These are phyloP conservation scores for Cyphomyrus plagiostoma DNA, from an alignment of 2,113 vertebrate species.

Conservation along the genomic window DNA sequence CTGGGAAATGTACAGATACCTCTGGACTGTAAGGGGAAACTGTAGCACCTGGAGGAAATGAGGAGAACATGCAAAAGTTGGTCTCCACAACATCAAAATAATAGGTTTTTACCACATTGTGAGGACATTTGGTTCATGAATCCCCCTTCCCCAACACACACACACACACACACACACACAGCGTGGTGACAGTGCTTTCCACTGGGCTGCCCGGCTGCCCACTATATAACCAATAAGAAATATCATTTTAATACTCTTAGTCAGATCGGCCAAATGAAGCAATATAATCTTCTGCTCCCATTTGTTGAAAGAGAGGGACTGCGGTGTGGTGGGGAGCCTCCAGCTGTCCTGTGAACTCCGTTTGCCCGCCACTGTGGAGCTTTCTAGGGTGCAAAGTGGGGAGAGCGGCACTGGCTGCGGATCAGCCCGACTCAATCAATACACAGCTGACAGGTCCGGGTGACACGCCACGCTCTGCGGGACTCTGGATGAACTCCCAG, in stretches of 20 bases:
- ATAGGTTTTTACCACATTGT: neutral
- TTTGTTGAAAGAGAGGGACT: neutral
- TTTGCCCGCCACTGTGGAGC: neutral
- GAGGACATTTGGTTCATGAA: neutral
- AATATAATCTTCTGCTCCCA: neutral
- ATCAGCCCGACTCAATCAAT: neutral
- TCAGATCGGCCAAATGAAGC: neutral
- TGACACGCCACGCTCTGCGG: neutral
- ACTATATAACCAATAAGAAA: neutral
- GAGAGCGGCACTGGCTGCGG: neutral
- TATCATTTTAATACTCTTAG: neutral
- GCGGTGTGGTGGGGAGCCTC: neutral
- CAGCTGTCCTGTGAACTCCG: neutral
- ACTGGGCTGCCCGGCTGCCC: neutral
- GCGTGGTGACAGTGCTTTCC: neutral
- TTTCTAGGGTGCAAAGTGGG: neutral
- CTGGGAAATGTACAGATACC: neutral
- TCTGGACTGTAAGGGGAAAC: neutral
- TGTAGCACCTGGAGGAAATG: neutral
- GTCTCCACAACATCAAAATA: neutral
- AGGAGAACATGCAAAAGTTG: neutral
- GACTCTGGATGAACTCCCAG: neutral
- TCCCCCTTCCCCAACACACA: neutral
- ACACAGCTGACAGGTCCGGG: neutral
- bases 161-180: neutral